Percentiles rank a stretch among this genome's conserved stretches.
Conservation (phyloP, 2,113 vertebrate genomes). For the Pachypanchax playfairii region DNA sequence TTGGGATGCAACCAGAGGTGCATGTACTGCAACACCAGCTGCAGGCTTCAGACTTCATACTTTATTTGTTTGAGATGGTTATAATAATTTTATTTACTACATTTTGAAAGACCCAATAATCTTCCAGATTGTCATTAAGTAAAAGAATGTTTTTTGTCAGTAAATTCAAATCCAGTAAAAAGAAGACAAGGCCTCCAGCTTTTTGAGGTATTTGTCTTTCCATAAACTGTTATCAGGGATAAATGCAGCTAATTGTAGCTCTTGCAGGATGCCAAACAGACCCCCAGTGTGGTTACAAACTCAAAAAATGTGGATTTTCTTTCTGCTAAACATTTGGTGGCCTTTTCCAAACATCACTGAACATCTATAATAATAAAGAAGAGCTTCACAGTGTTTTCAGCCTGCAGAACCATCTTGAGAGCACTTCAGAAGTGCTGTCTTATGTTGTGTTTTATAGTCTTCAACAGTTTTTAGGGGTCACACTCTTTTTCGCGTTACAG, state of each 20-base stretch:
- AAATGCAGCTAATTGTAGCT: slow-evolving; percentile 34
- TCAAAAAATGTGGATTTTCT: slow-evolving; percentile 50
- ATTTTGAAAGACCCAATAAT: too few species aligned
- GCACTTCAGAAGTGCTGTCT: slow-evolving; percentile 19
- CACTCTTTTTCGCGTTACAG: slow-evolving; percentile 19
- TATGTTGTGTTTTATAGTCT: slow-evolving; percentile 21
- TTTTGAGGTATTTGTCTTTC: too few species aligned
- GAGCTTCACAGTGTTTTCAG: too few species aligned
- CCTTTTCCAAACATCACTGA: slow-evolving; percentile 27
- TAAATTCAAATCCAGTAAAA: slow-evolving; percentile 10
- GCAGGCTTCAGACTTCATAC: too few species aligned
- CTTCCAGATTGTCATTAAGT: too few species aligned
- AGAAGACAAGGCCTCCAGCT: slow-evolving; percentile 4
- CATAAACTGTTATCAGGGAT: slow-evolving; percentile 31
- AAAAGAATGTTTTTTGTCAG: not conserved
- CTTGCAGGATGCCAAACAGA: slow-evolving; percentile 29
- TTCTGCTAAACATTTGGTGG: too few species aligned
- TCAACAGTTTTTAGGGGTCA: slow-evolving; percentile 21
- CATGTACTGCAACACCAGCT: too few species aligned
- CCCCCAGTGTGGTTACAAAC: slow-evolving; percentile 34
- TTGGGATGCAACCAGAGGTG: slow-evolving; percentile 32
- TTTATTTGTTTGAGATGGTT: too few species aligned
- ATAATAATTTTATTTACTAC: too few species aligned
- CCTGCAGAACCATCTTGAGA: slow-evolving; percentile 9
- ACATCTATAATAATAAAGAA: too few species aligned